Conservation (phyloP, 2,797 vertebrate species). For the Pangasius sanitwongsei region DNA sequence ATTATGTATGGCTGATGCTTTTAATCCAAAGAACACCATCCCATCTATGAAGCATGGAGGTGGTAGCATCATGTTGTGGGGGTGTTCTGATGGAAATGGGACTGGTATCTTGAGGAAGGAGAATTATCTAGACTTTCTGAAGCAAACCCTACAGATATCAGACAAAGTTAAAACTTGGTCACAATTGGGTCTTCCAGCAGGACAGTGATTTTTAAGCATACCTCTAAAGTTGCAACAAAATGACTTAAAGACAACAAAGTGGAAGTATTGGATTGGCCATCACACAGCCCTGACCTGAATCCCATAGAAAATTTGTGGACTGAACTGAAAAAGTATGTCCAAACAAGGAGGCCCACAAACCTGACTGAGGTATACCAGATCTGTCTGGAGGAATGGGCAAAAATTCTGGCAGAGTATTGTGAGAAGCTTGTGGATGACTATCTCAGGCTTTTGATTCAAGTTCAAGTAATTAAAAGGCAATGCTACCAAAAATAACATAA, state of each 20-base stretch:
- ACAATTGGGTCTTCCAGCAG: not conserved
- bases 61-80: not conserved
- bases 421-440: not conserved
- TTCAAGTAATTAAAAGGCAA: not conserved
- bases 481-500: not conserved
- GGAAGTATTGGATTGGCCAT: not conserved
- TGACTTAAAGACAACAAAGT: not conserved
- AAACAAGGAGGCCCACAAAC: not conserved
- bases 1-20: not conserved
- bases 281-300: not conserved
- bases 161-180: not conserved
- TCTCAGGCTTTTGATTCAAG: not conserved
- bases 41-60: no score
- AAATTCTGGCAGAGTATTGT: not conserved
- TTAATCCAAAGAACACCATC: not conserved
- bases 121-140: not conserved
- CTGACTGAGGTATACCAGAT: not conserved
- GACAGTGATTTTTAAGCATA: not conserved
- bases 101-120: not conserved
- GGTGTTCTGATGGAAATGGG: not conserved
- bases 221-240: not conserved
- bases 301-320: not conserved
- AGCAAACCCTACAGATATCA: not conserved
- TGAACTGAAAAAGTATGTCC: not conserved
- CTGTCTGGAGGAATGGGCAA: not conserved